Evolutionary conservation across 2,113 vertebrate species (phyloP), one percentile per base, ranked within the genome.

Genomic region (Prochilodus magdalenae): DNA sequence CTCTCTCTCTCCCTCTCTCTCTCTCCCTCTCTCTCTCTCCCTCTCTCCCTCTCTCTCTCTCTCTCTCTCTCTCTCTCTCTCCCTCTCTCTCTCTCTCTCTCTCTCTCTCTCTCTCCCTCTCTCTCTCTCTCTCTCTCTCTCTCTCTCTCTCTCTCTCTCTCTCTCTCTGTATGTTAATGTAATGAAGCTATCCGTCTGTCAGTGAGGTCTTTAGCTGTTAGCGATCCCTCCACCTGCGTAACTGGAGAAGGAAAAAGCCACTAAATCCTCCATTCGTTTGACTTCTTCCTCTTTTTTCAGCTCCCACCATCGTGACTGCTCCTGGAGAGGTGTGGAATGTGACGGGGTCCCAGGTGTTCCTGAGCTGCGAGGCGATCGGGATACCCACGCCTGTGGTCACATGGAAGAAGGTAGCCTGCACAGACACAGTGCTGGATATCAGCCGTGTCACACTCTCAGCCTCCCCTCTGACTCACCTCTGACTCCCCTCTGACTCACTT

Each of bases 281-380:
- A 20, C 11, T 18, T 12, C 57, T 60, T 26, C 59, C 20, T 15
- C 33, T 36, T 44, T 44, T 75, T 62, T 13, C 85, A 96, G 96
- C 94, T 66, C 95, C 96, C n/a, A 93, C 92, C 79, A 97, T 98
- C 0, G 95, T 97, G 85, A 97, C 96, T 0, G 90, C 94, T 81
- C 97, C 97, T 18, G 96, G 94, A 66, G 94, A 97, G 51, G 94
- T 97, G 81, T 96, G 95, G 95, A 98, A 98, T 7, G 90, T 98
- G 79, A 96, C 93, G 2, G 97, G 97, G 27, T 93, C 96, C 78
- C 95, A 97, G 88, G 95, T 98, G 73, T 98, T 93, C 90, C 90
- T 98, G 90, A 97, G 95, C 90, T 98, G 97, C 44, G 97, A 98
- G 90, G 97, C 96, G 73, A 95, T 94, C 0, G 97, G 97, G 2